A percentile compares a stretch with the other conserved stretches of the same genome.
Conservation (phyloP, 1,140 invertebrate genomes). For the Anadara kagoshimensis region DNA sequence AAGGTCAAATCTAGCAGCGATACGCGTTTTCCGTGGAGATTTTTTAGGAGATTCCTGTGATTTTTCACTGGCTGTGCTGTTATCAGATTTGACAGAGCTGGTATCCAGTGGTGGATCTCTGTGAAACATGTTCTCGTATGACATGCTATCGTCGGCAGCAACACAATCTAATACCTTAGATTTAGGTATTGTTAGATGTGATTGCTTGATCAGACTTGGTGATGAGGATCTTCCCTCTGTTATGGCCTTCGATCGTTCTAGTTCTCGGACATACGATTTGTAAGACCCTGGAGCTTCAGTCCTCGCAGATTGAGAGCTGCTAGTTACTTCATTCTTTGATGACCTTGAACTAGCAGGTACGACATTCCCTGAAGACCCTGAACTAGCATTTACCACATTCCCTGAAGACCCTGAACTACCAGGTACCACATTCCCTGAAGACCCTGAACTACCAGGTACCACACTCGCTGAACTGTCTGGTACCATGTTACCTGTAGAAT, state of each 20-base stretch:
- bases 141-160: slow-evolving; percentile 37
- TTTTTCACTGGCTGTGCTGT: slow-evolving; percentile 47
- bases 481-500: no score
- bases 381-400: no score
- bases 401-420: no score
- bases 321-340: no score
- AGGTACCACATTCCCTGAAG: no score
- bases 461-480: no score
- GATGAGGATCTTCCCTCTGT: background rate
- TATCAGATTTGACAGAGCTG: slow-evolving; percentile 54
- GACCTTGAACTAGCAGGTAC: no score
- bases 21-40: slow-evolving; percentile 45
- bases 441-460: no score
- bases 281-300: background rate
- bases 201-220: background rate
- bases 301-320: background rate
- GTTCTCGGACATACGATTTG: background rate
- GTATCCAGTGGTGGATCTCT: slow-evolving; percentile 54
- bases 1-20: slow-evolving; percentile 53
- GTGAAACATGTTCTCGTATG: slow-evolving; percentile 50
- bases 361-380: no score
- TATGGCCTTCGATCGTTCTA: background rate
- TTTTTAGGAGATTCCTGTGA: slow-evolving; percentile 44
- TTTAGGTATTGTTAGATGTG: no score
- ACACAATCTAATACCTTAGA: no score